Evolutionary conservation across 2,113 vertebrate species (phyloP).

Genomic region (Thamnaconus septentrionalis): DNA sequence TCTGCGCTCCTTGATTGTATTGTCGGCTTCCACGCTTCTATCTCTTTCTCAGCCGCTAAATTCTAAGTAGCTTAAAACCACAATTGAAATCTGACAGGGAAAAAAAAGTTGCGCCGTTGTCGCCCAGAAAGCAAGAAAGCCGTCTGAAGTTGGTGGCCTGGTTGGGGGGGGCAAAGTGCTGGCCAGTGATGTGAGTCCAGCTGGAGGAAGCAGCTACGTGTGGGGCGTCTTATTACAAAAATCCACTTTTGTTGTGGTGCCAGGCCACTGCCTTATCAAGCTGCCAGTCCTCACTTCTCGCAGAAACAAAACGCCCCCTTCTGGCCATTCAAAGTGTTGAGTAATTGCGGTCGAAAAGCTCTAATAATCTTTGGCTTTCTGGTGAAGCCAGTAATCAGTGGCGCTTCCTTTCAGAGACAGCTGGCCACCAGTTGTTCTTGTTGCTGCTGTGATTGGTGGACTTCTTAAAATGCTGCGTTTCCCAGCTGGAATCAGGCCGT

Average conservation of each 20-base stretch:
- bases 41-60: slow-evolving; percentile 25
- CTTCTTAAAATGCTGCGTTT: too few relatives aligned
- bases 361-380: slow-evolving; percentile 52
- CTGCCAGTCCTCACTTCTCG: neutral
- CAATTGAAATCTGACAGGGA: slow-evolving; percentile 25
- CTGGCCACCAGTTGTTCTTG: too few relatives aligned
- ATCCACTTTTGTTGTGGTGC: slow-evolving; percentile 29
- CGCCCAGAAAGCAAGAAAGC: slow-evolving; percentile 52
- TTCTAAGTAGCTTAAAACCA: slow-evolving; percentile 55
- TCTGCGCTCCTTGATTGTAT: slow-evolving; percentile 37
- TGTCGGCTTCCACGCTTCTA: slow-evolving; percentile 14
- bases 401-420: slow-evolving; percentile 12
- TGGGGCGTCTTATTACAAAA: slow-evolving; percentile 39
- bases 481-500: too few relatives aligned
- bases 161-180: slow-evolving; percentile 19
- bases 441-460: too few relatives aligned
- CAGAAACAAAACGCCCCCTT: slow-evolving; percentile 32
- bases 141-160: slow-evolving; percentile 31
- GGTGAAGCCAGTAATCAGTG: slow-evolving; percentile 34
- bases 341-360: slow-evolving; percentile 53
- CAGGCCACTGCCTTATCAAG: slow-evolving; percentile 3
- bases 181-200: slow-evolving; percentile 39
- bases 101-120: slow-evolving; percentile 37
- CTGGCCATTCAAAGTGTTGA: slow-evolving; percentile 53
- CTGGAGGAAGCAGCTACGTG: slow-evolving; percentile 19